phyloP scores from a whole-genome alignment of 1,140 invertebrate genomes.

The Steinernema khuongi region DNA sequence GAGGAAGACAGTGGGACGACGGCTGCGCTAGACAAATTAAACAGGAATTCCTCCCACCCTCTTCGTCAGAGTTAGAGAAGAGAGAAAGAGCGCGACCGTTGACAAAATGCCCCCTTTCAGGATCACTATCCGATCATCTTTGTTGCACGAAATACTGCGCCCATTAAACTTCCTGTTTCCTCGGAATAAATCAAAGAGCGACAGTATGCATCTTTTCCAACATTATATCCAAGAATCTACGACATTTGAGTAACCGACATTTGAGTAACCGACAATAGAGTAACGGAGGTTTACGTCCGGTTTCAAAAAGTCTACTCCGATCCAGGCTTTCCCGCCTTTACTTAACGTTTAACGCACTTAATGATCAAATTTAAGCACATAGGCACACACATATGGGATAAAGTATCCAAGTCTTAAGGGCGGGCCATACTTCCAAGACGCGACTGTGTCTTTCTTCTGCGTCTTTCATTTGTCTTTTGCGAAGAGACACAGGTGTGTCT shows the following conservation, averaged over 20 bases:
- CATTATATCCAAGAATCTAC: background rate
- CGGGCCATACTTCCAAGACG: too few species aligned
- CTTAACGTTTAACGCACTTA: too few species aligned
- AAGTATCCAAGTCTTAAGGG: too few species aligned
- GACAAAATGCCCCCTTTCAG: constrained; percentile 1
- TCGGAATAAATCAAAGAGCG: background rate
- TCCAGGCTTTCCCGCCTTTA: too few species aligned
- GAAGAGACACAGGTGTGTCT: too few species aligned
- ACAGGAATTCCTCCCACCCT: constrained; percentile 12
- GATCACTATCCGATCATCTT: constrained; percentile 13
- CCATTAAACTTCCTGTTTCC: background rate
- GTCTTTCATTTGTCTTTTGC: too few species aligned
- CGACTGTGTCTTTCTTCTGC: too few species aligned
- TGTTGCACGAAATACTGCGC: background rate
- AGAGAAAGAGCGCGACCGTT: background rate
- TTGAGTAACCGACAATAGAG: too few species aligned
- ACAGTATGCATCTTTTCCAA: background rate
- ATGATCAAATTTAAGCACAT: too few species aligned
- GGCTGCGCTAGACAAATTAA: background rate
- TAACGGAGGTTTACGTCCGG: too few species aligned
- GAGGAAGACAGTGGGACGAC: constrained; percentile 2
- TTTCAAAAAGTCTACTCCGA: too few species aligned
- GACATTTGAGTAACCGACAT: background rate
- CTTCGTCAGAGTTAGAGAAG: background rate
- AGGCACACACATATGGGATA: too few species aligned